Conservation (phyloP, 30 jellyfish, hydroid and myxozoan species). For the Cassiopea xamachana region DNA sequence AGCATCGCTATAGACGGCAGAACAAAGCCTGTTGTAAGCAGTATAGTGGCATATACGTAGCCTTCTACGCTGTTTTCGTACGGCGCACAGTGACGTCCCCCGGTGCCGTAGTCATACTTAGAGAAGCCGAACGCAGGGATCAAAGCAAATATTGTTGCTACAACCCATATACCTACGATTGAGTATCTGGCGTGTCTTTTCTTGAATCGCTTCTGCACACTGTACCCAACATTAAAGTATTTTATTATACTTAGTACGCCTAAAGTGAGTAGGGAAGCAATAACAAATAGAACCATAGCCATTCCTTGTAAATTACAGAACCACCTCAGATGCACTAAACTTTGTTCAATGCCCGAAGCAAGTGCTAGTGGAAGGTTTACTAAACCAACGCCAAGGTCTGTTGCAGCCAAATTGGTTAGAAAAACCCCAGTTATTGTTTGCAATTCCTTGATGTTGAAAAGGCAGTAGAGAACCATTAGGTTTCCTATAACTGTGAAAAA, state of each 20-base stretch:
- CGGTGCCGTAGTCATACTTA: conserved; percentile 7
- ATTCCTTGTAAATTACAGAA: conserved; percentile 58
- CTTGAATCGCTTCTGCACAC: conserved; percentile 12
- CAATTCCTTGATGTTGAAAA: conserved; percentile 47
- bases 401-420: conserved; percentile 57
- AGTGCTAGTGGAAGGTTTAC: conserved; percentile 62
- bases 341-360: conserved; percentile 47
- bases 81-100: conserved; percentile 84
- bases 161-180: conserved; percentile 66
- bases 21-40: conserved; percentile 11
- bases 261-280: conserved; percentile 59
- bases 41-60: not conserved
- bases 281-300: conserved; percentile 37
- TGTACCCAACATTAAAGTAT: conserved; percentile 46
- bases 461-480: conserved; percentile 47
- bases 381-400: conserved; percentile 74
- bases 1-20: conserved; percentile 39
- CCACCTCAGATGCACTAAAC: conserved; percentile 31
- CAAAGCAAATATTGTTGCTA: conserved; percentile 48
- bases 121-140: conserved; percentile 87
- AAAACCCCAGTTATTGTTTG: conserved; percentile 70
- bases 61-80: conserved; percentile 22
- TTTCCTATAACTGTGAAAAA: conserved; percentile 48
- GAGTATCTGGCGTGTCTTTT: not conserved
- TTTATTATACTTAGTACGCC: conserved; percentile 63